Conservation (phyloP, 2,888 invertebrate species). For the Xylocampa areola region DNA sequence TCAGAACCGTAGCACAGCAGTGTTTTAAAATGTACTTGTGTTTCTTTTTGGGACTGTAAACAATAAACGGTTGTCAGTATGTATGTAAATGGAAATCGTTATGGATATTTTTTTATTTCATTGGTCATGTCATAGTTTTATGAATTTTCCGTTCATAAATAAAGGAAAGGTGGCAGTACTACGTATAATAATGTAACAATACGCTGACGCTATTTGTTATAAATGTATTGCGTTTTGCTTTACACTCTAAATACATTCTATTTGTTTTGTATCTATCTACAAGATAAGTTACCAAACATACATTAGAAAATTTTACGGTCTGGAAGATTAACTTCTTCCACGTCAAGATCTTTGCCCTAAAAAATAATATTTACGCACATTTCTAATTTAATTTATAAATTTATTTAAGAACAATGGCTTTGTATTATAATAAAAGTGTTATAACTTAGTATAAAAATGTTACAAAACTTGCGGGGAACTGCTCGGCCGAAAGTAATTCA, state of each 20-base stretch:
- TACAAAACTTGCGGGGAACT: conserved; percentile 77
- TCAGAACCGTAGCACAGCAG: conserved; percentile 60
- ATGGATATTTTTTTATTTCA: conserved; percentile 22
- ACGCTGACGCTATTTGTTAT: neutral
- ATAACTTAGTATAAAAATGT: conserved; percentile 75
- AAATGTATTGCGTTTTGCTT: neutral
- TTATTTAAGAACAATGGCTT: conserved; percentile 63
- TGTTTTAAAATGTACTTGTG: conserved; percentile 61
- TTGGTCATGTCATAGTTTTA: conserved; percentile 9
- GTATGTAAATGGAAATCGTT: conserved; percentile 19
- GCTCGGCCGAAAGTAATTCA: conserved; percentile 85
- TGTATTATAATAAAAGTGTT: conserved; percentile 67
- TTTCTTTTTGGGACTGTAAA: conserved; percentile 54
- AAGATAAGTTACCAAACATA: too few relatives aligned
- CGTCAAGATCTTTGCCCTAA: neutral
- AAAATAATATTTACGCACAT: conserved; percentile 24
- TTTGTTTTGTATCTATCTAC: too few relatives aligned
- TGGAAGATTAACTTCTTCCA: neutral
- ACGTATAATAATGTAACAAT: too few relatives aligned
- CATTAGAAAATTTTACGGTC: too few relatives aligned
- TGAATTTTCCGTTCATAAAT: conserved; percentile 16
- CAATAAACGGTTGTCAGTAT: conserved; percentile 36
- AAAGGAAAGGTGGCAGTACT: neutral
- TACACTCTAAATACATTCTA: neutral
- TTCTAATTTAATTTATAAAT: conserved; percentile 44